These are phyloP conservation scores for Aquatica leii DNA, from an alignment of 2,888 invertebrate species.

Conservation along the genomic window DNA sequence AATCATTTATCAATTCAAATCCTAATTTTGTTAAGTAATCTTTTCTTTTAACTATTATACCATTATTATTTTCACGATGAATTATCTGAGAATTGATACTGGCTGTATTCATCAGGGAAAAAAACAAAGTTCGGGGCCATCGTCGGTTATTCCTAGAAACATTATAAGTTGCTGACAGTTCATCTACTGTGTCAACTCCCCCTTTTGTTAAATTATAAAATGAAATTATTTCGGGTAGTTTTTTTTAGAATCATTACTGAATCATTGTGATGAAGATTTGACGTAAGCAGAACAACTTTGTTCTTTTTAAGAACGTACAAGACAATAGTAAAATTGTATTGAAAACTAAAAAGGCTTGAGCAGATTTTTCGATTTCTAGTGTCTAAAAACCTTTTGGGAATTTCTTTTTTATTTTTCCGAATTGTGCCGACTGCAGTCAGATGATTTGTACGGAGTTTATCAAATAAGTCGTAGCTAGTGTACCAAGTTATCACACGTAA, in stretches of 20 bases:
- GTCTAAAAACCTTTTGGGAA: constrained; percentile 23
- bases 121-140: constrained; percentile 12
- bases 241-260: constrained; percentile 26
- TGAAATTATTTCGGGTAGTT: constrained; percentile 46
- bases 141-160: constrained; percentile 14
- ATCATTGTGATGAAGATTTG: constrained; percentile 36
- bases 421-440: constrained; percentile 36
- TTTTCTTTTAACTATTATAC: constrained; percentile 5
- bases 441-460: constrained; percentile 22
- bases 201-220: constrained; percentile 48
- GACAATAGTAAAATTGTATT: constrained; percentile 17
- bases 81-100: constrained; percentile 28
- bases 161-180: constrained; percentile 14
- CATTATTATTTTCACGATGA: constrained; percentile 13
- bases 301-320: constrained; percentile 30
- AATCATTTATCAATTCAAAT: constrained; percentile 16
- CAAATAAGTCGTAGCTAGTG: constrained; percentile 36
- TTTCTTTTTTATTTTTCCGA: constrained; percentile 30
- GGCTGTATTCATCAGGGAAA: constrained; percentile 30
- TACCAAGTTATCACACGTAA: constrained; percentile 49
- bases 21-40: constrained; percentile 15
- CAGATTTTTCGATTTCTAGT: neutral
- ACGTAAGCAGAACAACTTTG: constrained; percentile 30
- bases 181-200: constrained; percentile 42
- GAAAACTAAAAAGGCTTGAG: constrained; percentile 18